These are phyloP conservation scores for Bos indicus DNA, from an alignment of 2,113 vertebrate species.

Conservation along the genomic window DNA sequence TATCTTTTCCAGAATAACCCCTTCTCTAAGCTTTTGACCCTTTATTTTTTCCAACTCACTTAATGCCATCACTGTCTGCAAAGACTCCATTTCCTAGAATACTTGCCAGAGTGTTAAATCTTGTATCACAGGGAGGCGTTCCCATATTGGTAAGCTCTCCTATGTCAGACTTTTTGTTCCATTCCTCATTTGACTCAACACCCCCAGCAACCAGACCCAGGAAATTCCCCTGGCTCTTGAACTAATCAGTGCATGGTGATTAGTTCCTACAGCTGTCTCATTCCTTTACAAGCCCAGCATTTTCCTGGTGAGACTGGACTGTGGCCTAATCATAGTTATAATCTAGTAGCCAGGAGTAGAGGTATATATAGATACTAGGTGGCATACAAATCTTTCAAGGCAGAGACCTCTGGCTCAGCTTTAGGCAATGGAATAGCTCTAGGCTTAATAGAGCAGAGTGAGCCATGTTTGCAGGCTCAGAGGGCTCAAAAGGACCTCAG, in stretches of 20 bases:
- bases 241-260: background rate
- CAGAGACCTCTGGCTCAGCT: background rate
- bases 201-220: background rate
- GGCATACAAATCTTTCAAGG: background rate
- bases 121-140: background rate
- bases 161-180: background rate
- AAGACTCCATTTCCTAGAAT: background rate
- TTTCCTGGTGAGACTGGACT: background rate
- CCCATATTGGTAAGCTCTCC: background rate
- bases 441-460: background rate
- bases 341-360: background rate
- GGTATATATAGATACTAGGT: background rate
- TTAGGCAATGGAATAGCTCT: background rate
- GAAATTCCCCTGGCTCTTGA: background rate
- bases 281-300: background rate
- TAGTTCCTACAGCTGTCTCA: background rate
- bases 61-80: background rate
- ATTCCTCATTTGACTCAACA: background rate
- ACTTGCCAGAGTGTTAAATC: background rate
- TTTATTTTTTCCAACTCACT: background rate
- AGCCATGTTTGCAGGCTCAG: background rate
- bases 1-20: background rate
- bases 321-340: background rate
- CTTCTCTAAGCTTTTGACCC: background rate
- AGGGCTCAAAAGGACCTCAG: background rate